Evolutionary conservation across 2,888 invertebrate genomes (phyloP).

Genomic region (Augochlorella aurata): DNA sequence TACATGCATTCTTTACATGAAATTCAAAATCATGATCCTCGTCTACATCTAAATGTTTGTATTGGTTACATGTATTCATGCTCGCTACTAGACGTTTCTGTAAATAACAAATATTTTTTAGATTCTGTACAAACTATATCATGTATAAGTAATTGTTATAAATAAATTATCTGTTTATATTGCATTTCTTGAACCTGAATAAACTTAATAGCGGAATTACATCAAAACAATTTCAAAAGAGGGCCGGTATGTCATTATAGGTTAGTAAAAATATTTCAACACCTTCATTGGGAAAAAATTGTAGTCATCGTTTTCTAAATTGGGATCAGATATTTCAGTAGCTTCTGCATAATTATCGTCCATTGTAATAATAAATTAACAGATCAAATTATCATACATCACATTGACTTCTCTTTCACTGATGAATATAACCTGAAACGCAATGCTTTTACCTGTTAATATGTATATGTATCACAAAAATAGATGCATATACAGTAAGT

Average conservation of each 20-base stretch:
- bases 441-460: too few relatives aligned
- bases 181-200: background rate
- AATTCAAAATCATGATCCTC: constrained; percentile 60
- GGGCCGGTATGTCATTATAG: background rate
- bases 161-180: background rate
- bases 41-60: constrained; percentile 14
- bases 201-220: background rate
- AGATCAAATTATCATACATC: background rate
- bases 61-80: background rate
- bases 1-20: constrained; percentile 72
- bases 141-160: background rate
- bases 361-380: constrained; percentile 13
- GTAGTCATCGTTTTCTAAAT: constrained; percentile 53
- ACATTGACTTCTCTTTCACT: background rate
- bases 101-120: background rate
- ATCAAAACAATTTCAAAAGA: background rate
- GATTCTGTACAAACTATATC: background rate
- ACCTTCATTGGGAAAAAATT: constrained; percentile 42
- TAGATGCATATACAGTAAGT: too few relatives aligned
- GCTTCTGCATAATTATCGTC: constrained; percentile 54
- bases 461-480: too few relatives aligned
- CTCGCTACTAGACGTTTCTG: background rate
- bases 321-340: constrained; percentile 64
- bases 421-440: constrained; percentile 8
- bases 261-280: constrained; percentile 19